Evolutionary conservation across 2,113 vertebrate genomes (phyloP), one percentile per base, ranked within the genome.

Genomic region (Capreolus pygargus): DNA sequence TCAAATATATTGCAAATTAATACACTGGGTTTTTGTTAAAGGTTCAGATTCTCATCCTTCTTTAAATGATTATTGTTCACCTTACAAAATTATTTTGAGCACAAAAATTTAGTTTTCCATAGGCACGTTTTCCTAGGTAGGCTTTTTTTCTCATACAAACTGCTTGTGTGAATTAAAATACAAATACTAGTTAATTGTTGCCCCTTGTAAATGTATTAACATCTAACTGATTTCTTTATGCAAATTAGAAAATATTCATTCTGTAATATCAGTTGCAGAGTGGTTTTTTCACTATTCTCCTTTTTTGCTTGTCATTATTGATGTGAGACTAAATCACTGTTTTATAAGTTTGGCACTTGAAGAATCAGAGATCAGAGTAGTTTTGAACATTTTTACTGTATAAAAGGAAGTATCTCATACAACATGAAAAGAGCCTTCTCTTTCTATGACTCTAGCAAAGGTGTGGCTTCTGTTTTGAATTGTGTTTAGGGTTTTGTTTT

Each of bases 241-340:
- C 55, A 92, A 96, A 85, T 93, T 94, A 78, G 39, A 43, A 91
- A 82, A 90, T 61, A 94, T n/a, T 88, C 28, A 57, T 94, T 86
- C 45, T 76, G 0, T 74, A 54, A 27, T 81, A 93, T 57, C 43
- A 43, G 5, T 89, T 79, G 33, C 28, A 70, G 15, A 19, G 2
- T 36, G 9, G 6, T 47, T 86, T 45, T 85, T 60, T 76, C 74
- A 36, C 16, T 54, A 16, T 36, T 54, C 13, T 81, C 9, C 33
- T 52, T 21, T 93, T 85, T 33, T 89, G 13, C 15, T 61, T 91
- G 36, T 45, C 86, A 19, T 86, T 86, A 89, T 85, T 81, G 54
- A 9, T 36, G 61, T 76, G 4, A 84, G 47, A 94, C 58, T 79
- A 93, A 97, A 83, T 84, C 58, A 81, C 3, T 83, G 14, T 61